Evolutionary conservation across 2,797 vertebrate genomes (phyloP), one percentile per base, ranked within the genome.

Genomic region (Melanotaenia boesemani): DNA sequence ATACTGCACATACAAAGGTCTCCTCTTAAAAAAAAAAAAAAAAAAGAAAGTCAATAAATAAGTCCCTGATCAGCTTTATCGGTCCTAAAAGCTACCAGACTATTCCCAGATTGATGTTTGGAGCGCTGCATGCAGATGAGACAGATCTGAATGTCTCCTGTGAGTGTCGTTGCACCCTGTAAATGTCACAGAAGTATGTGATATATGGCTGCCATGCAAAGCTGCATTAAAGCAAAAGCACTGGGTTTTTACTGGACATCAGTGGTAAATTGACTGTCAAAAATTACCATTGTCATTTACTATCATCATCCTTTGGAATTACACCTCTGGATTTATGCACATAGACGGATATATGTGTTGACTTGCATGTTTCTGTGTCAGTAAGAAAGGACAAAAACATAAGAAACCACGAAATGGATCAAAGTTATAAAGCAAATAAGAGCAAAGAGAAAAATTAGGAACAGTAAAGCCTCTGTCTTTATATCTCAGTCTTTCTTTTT

Each of bases 211-310:
- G 70, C 76, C 84, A 81, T 76, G 89, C 86, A 85, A 87, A 74
- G 85, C 84, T 74, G 88, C 92, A 90, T 91, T 92, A 92, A 93
- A 84, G 88, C 61, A 76, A 63, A 91, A 85, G 67, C 22, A 71
- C 77, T 34, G 70, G 46, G 63, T 84, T 90, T 94, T 94, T 93
- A 93, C 89, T 93, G 86, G 94, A 93, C 92, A 93, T 91, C 81
- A 63, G 91, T 84, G 86, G 76, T 85, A 86, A 92, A 94, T 91
- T 90, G 86, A 84, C 88, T 88, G 81, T 90, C 80, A 84, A 89
- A 88, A 90, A 94, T 93, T 89, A 91, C 86, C 83, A 83, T 89
- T 92, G 89, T 90, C 91, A 88, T 93, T 94, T 93, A 91, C 88
- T 79, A 76, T 78, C 89, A 91, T 88, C 85, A 87, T 89, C 74